Evolutionary conservation across 2,797 vertebrate species (phyloP), one percentile per base, ranked within the genome.

Genomic region (Sebastes itinus): DNA sequence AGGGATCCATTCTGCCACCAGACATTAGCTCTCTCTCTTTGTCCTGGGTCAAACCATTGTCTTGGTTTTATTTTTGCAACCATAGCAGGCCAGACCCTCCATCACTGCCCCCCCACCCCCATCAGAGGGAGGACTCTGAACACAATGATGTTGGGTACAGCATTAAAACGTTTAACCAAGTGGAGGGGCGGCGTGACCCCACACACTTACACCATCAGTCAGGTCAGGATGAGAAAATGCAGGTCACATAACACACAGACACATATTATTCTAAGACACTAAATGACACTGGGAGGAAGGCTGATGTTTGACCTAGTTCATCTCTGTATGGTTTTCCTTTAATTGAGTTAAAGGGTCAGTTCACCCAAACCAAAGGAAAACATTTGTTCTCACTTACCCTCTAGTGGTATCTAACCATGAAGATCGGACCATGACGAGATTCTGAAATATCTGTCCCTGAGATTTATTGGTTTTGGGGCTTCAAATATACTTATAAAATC

Each of bases 211-310:
- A 55, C 27, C 27, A 72, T 80, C 84, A n/a, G 63, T 18, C 49
- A 30, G 93, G 91, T 91, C 92, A 87, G 59, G 77, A 82, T 74
- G 83, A 90, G 93, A 89, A 94, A 93, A 93, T 93, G 69, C 91
- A 90, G 92, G 90, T 92, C 92, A 90, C 33, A 28, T 77, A 87
- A 81, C 75, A 78, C 78, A 84, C 80, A 88, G 84, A 87, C 84
- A 84, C 80, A 78, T 79, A 81, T 88, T 84, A 81, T 84, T 92
- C 56, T 49, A 78, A 74, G 42, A 78, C 84, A 80, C 81, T 78
- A 82, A 89, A 86, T 87, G 68, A 85, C 85, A 69, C 42, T 14
- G 49, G 58, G 78, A 82, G 73, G 62, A 35, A 82, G 60, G 30
- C 7, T 86, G 55, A 73, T 80, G 76, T 89, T 82, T 87, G 81